Evolutionary conservation across 2,113 vertebrate genomes (phyloP).

Genomic region (Ophthalmolycus amberensis): DNA sequence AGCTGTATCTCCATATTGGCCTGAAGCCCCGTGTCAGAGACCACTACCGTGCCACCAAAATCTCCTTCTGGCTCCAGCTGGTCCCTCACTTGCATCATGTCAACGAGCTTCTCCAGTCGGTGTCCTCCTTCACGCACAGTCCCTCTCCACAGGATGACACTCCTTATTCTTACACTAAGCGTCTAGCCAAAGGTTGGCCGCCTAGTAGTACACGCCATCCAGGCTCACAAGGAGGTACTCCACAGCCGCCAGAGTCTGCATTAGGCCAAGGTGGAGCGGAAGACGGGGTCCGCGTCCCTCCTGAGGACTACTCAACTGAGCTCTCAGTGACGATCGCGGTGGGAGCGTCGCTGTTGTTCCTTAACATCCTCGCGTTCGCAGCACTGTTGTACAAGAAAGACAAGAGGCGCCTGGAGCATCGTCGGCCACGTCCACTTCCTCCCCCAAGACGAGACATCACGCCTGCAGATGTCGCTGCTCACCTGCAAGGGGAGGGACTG

Average conservation of each 20-base stretch:
- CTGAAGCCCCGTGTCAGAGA: slow-evolving; percentile 93
- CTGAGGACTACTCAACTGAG: slow-evolving; percentile 93
- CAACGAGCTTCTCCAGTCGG: slow-evolving; percentile 93
- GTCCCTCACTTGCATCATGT: slow-evolving; percentile 95
- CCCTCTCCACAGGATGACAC: slow-evolving; percentile 94
- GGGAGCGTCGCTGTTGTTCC: slow-evolving; percentile 93
- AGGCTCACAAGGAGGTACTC: slow-evolving; percentile 87
- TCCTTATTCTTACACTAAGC: slow-evolving; percentile 91
- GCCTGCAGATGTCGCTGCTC: slow-evolving; percentile 87
- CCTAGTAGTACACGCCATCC: slow-evolving; percentile 90
- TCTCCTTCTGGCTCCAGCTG: slow-evolving; percentile 97
- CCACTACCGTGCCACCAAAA: slow-evolving; percentile 97
- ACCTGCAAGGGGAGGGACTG: slow-evolving; percentile 93
- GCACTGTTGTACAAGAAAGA: slow-evolving; percentile 97
- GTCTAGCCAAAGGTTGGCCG: slow-evolving; percentile 89
- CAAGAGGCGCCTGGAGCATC: slow-evolving; percentile 90
- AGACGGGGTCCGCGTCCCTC: slow-evolving; percentile 67
- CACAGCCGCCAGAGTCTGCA: slow-evolving; percentile 79
- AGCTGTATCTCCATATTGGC: slow-evolving; percentile 96
- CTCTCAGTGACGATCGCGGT: slow-evolving; percentile 97
- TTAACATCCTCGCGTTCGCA: slow-evolving; percentile 96
- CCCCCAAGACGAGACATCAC: slow-evolving; percentile 90
- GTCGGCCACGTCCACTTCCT: slow-evolving; percentile 86
- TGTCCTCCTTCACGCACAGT: slow-evolving; percentile 95
- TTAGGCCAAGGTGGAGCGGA: slow-evolving; percentile 69